Percentiles rank a stretch among this genome's conserved stretches.
Evolutionary conservation across 2,113 vertebrate genomes (phyloP).

Genomic region (Leptobrachium ailaonicum): DNA sequence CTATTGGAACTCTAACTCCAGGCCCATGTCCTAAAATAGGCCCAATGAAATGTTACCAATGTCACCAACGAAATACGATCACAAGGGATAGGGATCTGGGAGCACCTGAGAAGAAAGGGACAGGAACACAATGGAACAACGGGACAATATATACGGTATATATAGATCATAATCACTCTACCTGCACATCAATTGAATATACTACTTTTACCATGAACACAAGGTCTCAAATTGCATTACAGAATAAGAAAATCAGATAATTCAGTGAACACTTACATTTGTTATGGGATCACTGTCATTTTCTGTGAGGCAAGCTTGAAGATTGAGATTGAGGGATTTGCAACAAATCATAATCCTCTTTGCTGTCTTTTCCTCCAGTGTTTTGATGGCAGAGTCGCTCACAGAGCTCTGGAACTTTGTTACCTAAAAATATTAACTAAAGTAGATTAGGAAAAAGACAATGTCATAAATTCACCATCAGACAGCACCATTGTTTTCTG

Average conservation of each 20-base stretch:
- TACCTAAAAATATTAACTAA: conserved; percentile 35
- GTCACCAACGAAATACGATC: no score
- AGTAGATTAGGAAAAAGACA: not conserved
- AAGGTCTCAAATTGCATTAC: not conserved
- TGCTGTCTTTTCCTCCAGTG: conserved; percentile 88
- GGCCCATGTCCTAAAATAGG: no score
- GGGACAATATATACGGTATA: no score
- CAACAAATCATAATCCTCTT: conserved; percentile 87
- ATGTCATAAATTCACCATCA: not conserved
- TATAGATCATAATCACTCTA: no score
- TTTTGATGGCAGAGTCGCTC: conserved; percentile 69
- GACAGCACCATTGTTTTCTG: not conserved
- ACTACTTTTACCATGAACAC: not conserved
- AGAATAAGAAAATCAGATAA: not conserved
- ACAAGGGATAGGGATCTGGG: no score
- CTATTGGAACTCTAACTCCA: no score
- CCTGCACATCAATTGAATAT: not conserved
- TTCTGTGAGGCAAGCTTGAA: conserved; percentile 90
- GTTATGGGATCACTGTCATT: conserved; percentile 84
- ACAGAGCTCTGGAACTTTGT: conserved; percentile 66
- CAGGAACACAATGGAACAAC: no score
- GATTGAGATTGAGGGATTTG: conserved; percentile 82
- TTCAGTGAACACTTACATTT: conserved; percentile 74
- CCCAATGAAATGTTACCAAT: no score
- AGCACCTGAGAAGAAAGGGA: no score